These are phyloP conservation scores for Abrostola tripartita DNA, from an alignment of 2,888 invertebrate species.

Conservation along the genomic window DNA sequence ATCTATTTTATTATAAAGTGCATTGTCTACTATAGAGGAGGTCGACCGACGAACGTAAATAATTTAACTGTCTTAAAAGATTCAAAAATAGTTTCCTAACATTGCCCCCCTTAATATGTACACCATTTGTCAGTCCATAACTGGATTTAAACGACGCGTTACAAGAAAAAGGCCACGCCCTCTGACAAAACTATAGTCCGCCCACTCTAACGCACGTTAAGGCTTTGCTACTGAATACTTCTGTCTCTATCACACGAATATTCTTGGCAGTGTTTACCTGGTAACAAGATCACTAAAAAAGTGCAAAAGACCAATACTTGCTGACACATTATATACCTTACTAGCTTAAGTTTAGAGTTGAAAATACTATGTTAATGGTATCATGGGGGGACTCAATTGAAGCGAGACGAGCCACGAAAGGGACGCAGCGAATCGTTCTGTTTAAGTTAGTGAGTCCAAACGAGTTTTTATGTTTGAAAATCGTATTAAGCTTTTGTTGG, in stretches of 20 bases:
- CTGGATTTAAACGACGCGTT: constrained; percentile 87
- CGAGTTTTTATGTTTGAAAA: constrained; percentile 89
- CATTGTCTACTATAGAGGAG: constrained; percentile 85
- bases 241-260: constrained; percentile 73
- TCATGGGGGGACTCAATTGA: constrained; percentile 79
- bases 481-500: constrained; percentile 89
- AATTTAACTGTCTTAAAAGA: constrained; percentile 89
- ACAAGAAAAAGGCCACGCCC: constrained; percentile 80
- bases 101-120: constrained; percentile 88
- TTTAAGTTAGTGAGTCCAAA: constrained; percentile 87
- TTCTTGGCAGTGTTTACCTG: constrained; percentile 76
- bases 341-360: neutral
- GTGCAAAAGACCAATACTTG: constrained; percentile 64
- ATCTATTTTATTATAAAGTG: constrained; percentile 88
- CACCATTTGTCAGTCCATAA: constrained; percentile 89
- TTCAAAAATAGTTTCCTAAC: constrained; percentile 89
- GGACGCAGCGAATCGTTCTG: constrained; percentile 82
- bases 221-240: constrained; percentile 22
- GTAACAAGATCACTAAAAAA: constrained; percentile 73
- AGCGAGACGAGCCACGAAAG: constrained; percentile 80
- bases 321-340: constrained; percentile 56
- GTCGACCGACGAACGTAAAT: constrained; percentile 85
- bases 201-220: constrained; percentile 61
- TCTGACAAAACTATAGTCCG: constrained; percentile 63
- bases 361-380: constrained; percentile 53